Base-by-base conservation (phyloP, 2,888 invertebrate species). In the Eupithecia vulgata region DNA sequence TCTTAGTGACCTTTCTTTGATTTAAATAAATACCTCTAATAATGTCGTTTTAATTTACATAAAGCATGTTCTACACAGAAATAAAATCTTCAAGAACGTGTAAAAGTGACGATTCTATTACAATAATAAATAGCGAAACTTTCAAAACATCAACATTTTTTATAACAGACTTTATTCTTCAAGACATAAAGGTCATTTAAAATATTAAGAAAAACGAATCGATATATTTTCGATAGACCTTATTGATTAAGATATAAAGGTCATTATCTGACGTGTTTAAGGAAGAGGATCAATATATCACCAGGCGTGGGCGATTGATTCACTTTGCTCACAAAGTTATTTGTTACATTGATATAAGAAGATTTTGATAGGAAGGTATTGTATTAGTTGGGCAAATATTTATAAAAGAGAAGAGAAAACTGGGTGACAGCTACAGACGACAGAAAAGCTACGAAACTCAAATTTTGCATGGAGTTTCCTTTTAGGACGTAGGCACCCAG, bases 261-360 rank as follows among this genome's bases (percentile, higher is more conserved):
- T 21, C 12, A 65, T 62, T 76, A 71, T 74, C 61, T 64, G 34
- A 15, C n/a, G 70, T 70, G 48, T 68, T 70, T 62, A 61, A 40
- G 45, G 61, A 37, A 69, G 37, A 71, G 67, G 68, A 57, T 57
- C 70, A 68, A 75, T 75, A 75, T 42, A 57, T 72, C 70, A 72
- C 72, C 70, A 64, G 85, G 85, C 79, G 87, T 83, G 82, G 86
- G 83, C 76, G 78, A 80, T 82, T 83, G 78, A 84, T 81, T 83
- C 80, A 82, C 78, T 80, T 83, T 83, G 82, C 81, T 78, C 79
- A 84, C 84, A 85, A 82, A 82, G 81, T 83, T 78, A 73, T 78
- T 66, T 74, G 48, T 57, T 66, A 59, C 80, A 52, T 59, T 62
- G 80, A 84, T 80, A 73, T 77, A 35, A 5, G 79, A 85, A 84